Evolutionary conservation across 2,797 vertebrate species (phyloP).

Genomic region (Sebastes flavidus): DNA sequence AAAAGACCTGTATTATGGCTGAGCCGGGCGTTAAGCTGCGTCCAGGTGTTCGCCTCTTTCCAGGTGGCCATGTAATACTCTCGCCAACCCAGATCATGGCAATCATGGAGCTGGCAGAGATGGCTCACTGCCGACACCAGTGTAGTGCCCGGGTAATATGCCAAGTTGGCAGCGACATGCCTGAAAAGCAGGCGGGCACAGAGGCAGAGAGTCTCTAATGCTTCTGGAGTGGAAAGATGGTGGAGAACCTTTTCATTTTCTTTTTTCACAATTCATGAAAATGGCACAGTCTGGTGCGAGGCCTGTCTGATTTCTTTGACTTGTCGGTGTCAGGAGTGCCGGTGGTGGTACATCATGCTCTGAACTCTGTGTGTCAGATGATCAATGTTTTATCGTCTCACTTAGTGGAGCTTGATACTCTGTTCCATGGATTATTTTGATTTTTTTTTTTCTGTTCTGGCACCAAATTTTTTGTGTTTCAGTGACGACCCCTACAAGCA

Average conservation of each 20-base stretch:
- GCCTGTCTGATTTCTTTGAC: slow-evolving; percentile 36
- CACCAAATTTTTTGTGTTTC: slow-evolving; percentile 3
- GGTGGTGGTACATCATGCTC: neutral
- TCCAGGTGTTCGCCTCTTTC: slow-evolving; percentile 77
- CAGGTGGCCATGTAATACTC: slow-evolving; percentile 83
- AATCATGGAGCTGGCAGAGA: slow-evolving; percentile 74
- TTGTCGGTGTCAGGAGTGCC: neutral
- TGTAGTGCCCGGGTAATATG: slow-evolving; percentile 55
- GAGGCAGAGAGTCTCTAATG: slow-evolving; percentile 39
- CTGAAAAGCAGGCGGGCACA: slow-evolving; percentile 52
- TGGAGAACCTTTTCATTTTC: slow-evolving; percentile 49
- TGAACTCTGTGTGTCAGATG: slow-evolving; percentile 8
- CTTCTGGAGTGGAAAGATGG: slow-evolving; percentile 51
- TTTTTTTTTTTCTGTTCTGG: neutral
- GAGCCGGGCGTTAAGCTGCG: slow-evolving; percentile 68
- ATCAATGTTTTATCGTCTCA: slow-evolving; percentile 8
- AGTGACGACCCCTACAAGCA: slow-evolving; percentile 1
- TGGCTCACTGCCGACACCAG: slow-evolving; percentile 66
- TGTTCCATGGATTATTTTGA: neutral
- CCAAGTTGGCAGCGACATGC: slow-evolving; percentile 72
- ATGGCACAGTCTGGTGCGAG: slow-evolving; percentile 29
- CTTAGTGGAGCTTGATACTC: neutral
- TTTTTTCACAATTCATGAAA: slow-evolving; percentile 34
- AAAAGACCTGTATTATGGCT: slow-evolving; percentile 57
- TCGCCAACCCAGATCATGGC: slow-evolving; percentile 77